phyloP scores from a whole-genome alignment of 2,888 invertebrate species.

The Allacma fusca region DNA sequence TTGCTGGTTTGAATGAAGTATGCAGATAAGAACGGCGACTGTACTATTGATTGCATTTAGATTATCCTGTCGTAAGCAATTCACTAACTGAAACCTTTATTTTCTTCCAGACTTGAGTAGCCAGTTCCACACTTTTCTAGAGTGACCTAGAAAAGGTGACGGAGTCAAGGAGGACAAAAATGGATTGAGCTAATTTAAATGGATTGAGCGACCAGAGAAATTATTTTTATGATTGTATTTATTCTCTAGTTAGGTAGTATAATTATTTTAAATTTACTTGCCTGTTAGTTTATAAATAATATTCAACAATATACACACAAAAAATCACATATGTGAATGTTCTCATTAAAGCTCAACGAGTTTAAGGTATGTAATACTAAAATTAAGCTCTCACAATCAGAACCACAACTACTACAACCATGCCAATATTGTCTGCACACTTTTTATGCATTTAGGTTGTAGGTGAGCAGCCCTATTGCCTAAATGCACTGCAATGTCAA shows the following conservation, averaged over 20 bases:
- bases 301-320: background rate
- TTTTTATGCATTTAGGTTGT: background rate
- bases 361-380: background rate
- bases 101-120: background rate
- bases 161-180: background rate
- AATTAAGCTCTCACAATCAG: background rate
- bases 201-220: background rate
- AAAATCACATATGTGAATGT: background rate
- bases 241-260: slow-evolving; percentile 11
- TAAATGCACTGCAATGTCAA: slow-evolving; percentile 6
- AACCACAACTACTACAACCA: background rate
- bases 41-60: too few species aligned
- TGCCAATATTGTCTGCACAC: background rate
- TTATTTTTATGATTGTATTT: background rate
- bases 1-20: too few species aligned
- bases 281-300: slow-evolving; percentile 5
- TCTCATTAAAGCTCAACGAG: background rate
- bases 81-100: too few species aligned
- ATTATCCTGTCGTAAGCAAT: too few species aligned
- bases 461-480: background rate
- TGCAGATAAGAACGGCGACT: too few species aligned
- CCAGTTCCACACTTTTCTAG: slow-evolving; percentile 2
- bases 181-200: background rate
- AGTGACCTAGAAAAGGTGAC: background rate
- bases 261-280: background rate